A percentile compares a stretch with the other conserved stretches of the same genome.
These are phyloP conservation scores for Orthosia gothica DNA, from an alignment of 2,888 invertebrate genomes.

Conservation along the genomic window DNA sequence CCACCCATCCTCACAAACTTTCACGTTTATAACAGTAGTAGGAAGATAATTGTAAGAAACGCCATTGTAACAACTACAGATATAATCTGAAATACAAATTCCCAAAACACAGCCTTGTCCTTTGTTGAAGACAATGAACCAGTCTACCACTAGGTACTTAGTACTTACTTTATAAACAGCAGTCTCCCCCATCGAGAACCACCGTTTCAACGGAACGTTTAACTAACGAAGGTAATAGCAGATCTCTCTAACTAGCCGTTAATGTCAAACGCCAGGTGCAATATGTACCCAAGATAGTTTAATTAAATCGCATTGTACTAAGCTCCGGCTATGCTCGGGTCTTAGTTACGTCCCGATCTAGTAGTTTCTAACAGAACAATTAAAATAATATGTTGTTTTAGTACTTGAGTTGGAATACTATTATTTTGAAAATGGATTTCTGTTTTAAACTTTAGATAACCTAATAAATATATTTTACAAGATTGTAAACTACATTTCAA, in stretches of 20 bases:
- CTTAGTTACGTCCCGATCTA: conserved; percentile 7
- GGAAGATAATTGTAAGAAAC: too few species aligned
- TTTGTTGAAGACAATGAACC: not conserved
- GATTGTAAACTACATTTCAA: too few species aligned
- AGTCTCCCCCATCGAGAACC: conserved; percentile 11
- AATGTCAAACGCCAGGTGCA: conserved; percentile 59
- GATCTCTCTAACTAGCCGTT: conserved; percentile 50
- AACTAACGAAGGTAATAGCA: conserved; percentile 31
- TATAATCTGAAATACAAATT: not conserved
- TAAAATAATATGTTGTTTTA: not conserved
- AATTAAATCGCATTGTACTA: conserved; percentile 58
- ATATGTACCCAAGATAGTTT: conserved; percentile 58
- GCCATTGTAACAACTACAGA: too few species aligned
- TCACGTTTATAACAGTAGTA: too few species aligned
- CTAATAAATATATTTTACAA: too few species aligned
- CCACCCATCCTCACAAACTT: too few species aligned
- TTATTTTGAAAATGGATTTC: not conserved
- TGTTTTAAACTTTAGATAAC: not conserved
- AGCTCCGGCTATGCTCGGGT: conserved; percentile 7
- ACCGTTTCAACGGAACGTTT: not conserved
- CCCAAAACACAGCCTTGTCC: not conserved
- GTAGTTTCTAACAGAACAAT: conserved; percentile 10
- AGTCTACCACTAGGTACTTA: not conserved
- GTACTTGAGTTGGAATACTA: not conserved
- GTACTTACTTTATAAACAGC: conserved; percentile 15